Conservation (phyloP, 30 jellyfish, hydroid and myxozoan genomes). For the Hydra vulgaris region DNA sequence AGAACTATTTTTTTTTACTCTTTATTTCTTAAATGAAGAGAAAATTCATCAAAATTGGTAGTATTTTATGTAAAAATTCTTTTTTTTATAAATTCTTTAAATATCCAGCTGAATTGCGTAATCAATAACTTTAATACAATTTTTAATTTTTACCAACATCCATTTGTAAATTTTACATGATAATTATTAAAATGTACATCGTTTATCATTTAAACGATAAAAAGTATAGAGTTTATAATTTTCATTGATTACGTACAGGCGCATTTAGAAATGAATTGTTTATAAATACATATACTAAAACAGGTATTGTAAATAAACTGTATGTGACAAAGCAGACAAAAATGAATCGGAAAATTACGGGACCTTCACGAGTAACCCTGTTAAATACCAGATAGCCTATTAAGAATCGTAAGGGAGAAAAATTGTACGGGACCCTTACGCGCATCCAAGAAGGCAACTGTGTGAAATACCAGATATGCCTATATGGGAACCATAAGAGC, state of each 20-base stretch:
- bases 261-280: background rate
- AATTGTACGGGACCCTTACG: background rate
- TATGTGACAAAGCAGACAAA: background rate
- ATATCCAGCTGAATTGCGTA: too few relatives aligned
- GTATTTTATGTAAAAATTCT: too few relatives aligned
- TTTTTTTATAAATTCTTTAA: too few relatives aligned
- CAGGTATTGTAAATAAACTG: background rate
- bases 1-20: too few relatives aligned
- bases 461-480: background rate
- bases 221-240: too few relatives aligned
- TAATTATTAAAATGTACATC: too few relatives aligned
- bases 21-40: too few relatives aligned
- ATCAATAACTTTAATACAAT: too few relatives aligned
- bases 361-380: background rate
- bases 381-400: background rate
- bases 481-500: background rate
- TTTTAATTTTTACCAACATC: too few relatives aligned
- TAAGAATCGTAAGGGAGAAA: background rate
- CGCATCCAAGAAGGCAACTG: too few relatives aligned
- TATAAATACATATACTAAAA: background rate
- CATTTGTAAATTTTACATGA: too few relatives aligned
- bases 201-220: background rate
- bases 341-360: background rate
- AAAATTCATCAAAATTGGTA: too few relatives aligned
- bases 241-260: background rate